Evolutionary conservation across 2,797 vertebrate genomes (phyloP), one percentile per base, ranked within the genome.

Genomic region (Sylvia borin): DNA sequence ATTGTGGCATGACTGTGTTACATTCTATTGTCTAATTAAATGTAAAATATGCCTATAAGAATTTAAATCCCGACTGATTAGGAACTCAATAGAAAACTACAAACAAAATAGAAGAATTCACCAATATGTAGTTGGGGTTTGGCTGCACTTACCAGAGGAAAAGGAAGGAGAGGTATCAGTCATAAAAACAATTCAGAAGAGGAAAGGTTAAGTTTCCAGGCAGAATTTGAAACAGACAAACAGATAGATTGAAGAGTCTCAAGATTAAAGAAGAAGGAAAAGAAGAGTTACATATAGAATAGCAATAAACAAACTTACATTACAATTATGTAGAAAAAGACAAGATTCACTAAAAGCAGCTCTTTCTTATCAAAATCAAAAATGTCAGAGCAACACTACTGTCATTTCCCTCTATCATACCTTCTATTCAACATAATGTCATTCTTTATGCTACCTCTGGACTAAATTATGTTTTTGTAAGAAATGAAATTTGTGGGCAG

Each of bases 171-270:
- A 93, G 19, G 61, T 71, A 80, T 75, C 89, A 95, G 60, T 42
- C 89, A 91, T 53, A 77, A 93, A 88, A 90, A 80, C 31, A 88
- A 77, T 77, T 90, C 93, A 91, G 86, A 96, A 80, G 88, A 86
- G 45, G 75, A 94, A 86, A 93, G 47, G 31, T 95, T 96, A 96
- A 83, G 45, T 90, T 95, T 94, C 93, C 93, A 93, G 61, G 90
- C 16, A 90, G 80, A 94, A 93, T 85, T 94, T 91, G 82, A 96
- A 96, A 92, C 15, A 92, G 79, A 95, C 45, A 97, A 89, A 94
- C 40, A 94, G 62, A 96, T 0, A 95, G 68, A 92, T 85, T 90
- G 91, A 88, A 86, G 93, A 84, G 34, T 89, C 89, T 85, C 95
- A 91, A 96, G 87, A 88, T 85, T 92, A 55, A 92, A 92, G 87